Conservation (phyloP, 2,113 vertebrate species). For the Gallinago media region DNA sequence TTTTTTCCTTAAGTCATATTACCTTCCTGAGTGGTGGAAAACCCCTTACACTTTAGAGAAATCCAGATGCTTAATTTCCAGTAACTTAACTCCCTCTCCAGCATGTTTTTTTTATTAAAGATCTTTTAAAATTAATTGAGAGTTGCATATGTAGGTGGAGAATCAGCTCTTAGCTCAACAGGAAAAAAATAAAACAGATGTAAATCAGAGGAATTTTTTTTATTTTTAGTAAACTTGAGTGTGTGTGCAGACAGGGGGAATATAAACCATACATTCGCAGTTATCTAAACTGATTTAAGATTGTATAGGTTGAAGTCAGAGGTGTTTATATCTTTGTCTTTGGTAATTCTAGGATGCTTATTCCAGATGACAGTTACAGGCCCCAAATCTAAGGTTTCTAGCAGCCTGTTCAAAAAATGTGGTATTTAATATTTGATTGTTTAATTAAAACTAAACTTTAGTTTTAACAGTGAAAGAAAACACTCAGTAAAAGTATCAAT, state of each 20-base stretch:
- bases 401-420: not conserved
- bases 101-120: not conserved
- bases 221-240: constrained; percentile 4
- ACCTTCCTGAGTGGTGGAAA: constrained; percentile 3
- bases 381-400: not conserved
- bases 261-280: constrained; percentile 4
- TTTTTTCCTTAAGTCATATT: constrained; percentile 6
- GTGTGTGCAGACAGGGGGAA: not conserved
- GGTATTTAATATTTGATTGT: not conserved
- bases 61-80: not conserved
- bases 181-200: not conserved
- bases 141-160: constrained; percentile 33
- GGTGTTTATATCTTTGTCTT: not conserved
- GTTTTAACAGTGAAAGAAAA: not conserved
- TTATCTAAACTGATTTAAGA: not conserved
- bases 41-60: not conserved
- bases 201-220: constrained; percentile 27
- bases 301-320: not conserved
- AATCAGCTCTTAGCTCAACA: not conserved
- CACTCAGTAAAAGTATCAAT: not conserved
- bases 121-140: constrained; percentile 22
- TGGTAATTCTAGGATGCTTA: not conserved
- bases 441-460: not conserved
- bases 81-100: constrained; percentile 10
- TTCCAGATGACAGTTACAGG: not conserved